Evolutionary conservation across 1,140 invertebrate species (phyloP), one percentile per base, ranked within the genome.

Genomic region (Anadara kagoshimensis): DNA sequence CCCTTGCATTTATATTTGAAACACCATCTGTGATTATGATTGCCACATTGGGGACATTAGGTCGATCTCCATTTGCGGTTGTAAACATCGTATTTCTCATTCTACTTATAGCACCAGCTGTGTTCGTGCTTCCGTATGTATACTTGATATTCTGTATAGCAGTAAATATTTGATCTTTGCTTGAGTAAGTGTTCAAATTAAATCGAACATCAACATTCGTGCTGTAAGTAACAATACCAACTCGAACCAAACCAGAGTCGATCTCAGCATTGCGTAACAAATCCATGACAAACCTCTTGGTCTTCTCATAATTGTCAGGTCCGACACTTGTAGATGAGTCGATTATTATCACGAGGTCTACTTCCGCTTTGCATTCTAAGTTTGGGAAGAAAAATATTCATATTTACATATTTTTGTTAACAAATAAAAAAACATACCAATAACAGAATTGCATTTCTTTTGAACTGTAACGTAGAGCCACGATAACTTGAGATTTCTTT

Each of bases 111-210:
- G 65, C 81, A 59, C 79, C 84, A 12, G 80, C 80, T 14, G 82
- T 86, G 65, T 86, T 86, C 51, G 83, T 85, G 54, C 83, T 86
- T 41, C 84, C 84, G 54, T 78, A 79, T 18, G 67, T 71, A 51
- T 83, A 86, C 12, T 78, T 78, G 22, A 85, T 81, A 4, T 69
- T 70, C 36, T 80, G 76, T 45, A 86, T 80, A 36, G 84, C 78
- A 5, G 53, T 45, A 57, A 76, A 79, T 5, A 63, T 81, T 26
- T 72, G 68, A 16, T 57, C 16, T 47, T 75, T 80, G 5, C 44
- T 79, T 43, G 14, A 45, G 44, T 73, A 75, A 0, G 36, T 36
- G 53, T 84, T 81, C 12, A 83, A 65, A n/a, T 84, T 65, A 36
- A 84, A 84, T 70, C 72, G 24, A 0, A 83, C 26, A 5, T 69